Percentiles rank a stretch among this genome's conserved stretches.
These are phyloP conservation scores for Sceloporus tristichus DNA, from an alignment of 2,113 vertebrate species.

Conservation along the genomic window DNA sequence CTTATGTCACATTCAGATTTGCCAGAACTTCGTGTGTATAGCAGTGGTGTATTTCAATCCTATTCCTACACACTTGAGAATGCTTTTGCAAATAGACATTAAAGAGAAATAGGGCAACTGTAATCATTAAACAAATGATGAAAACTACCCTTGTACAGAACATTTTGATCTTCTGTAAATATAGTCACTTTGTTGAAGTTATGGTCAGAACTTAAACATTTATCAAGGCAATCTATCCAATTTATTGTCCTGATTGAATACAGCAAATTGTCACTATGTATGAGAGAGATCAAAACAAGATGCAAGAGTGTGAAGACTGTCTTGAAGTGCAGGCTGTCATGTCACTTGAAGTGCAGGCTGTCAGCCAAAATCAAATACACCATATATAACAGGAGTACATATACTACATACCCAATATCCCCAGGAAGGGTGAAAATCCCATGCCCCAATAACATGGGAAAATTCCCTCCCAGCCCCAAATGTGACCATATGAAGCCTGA, in stretches of 20 bases:
- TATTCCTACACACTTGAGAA: constrained; percentile 1
- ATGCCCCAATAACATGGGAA: no score
- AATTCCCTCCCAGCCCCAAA: no score
- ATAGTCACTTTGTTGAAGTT: constrained; percentile 28
- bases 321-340: neutral
- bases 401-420: no score
- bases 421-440: no score
- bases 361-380: no score
- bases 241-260: constrained; percentile 36
- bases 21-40: constrained; percentile 35
- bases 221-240: constrained; percentile 42
- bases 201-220: constrained; percentile 46
- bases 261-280: constrained; percentile 31
- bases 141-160: constrained; percentile 13
- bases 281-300: constrained; percentile 40
- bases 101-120: constrained; percentile 40
- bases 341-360: neutral
- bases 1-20: constrained; percentile 35
- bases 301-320: neutral
- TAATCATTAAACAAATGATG: constrained; percentile 60
- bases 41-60: constrained; percentile 52
- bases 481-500: no score
- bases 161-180: constrained; percentile 58
- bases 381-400: no score
- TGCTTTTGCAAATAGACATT: constrained; percentile 31